phyloP scores from a whole-genome alignment of 92 coral and sea anemone genomes.

The Palythoa grandiflora region DNA sequence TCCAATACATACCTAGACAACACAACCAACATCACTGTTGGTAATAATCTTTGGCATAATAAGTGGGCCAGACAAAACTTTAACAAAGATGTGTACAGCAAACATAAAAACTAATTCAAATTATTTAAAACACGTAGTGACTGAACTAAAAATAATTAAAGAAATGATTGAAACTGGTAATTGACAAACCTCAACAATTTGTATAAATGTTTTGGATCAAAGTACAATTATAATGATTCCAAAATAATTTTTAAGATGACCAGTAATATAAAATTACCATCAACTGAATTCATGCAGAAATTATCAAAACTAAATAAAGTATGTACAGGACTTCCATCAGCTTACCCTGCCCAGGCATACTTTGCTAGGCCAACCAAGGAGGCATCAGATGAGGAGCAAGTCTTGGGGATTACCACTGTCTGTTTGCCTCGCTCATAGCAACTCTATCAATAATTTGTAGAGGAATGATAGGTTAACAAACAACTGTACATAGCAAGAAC shows the following conservation, averaged over 20 bases:
- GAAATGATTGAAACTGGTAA: no score
- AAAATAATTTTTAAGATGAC: no score
- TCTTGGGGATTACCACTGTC: constrained; percentile 74
- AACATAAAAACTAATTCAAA: not conserved
- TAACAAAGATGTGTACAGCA: not conserved
- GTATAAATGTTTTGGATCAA: no score
- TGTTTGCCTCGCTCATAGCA: constrained; percentile 94
- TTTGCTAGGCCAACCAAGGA: constrained; percentile 92
- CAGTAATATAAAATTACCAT: no score
- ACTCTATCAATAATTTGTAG: constrained; percentile 53
- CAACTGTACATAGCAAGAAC: not conserved
- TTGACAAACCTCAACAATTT: no score
- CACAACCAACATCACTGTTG: not conserved
- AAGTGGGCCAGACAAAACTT: not conserved
- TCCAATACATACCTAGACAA: constrained; percentile 85
- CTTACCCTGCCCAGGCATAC: constrained; percentile 99
- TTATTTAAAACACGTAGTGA: no score
- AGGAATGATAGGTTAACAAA: not conserved
- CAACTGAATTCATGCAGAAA: no score
- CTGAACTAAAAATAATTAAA: not conserved
- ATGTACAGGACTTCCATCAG: no score
- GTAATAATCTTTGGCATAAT: not conserved
- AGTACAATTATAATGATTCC: no score
- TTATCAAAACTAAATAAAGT: no score
- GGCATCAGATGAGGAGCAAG: constrained; percentile 85